Conservation (phyloP, 2,888 invertebrate genomes). For the Acanthopleura granulata region DNA sequence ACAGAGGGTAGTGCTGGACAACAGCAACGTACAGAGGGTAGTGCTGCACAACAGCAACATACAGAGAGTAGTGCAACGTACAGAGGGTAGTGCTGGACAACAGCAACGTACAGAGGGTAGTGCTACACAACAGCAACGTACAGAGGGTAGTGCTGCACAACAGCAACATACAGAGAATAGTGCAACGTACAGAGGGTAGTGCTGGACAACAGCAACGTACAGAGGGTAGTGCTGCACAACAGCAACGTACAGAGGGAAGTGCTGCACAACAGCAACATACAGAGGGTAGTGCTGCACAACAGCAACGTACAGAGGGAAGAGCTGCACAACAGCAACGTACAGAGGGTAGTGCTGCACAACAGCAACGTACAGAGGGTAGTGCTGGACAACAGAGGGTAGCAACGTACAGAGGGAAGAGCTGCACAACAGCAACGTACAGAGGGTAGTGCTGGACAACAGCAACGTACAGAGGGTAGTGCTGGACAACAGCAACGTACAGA, state of each 20-base stretch:
- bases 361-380: conserved; percentile 81
- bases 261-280: conserved; percentile 76
- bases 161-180: too few relatives aligned
- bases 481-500: conserved; percentile 81
- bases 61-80: too few relatives aligned
- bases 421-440: conserved; percentile 81
- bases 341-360: conserved; percentile 80
- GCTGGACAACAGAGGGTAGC: too few relatives aligned
- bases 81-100: conserved; percentile 77
- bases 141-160: conserved; percentile 81
- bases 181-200: conserved; percentile 82
- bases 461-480: conserved; percentile 82
- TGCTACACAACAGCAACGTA: conserved; percentile 85
- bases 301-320: conserved; percentile 81
- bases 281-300: conserved; percentile 80
- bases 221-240: conserved; percentile 80
- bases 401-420: conserved; percentile 82
- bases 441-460: conserved; percentile 84
- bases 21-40: conserved; percentile 83
- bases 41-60: too few relatives aligned
- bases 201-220: conserved; percentile 73
- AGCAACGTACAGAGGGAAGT: conserved; percentile 81
- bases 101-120: conserved; percentile 72
- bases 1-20: conserved; percentile 81
- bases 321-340: conserved; percentile 76